Evolutionary conservation across 2,888 invertebrate species (phyloP).

Genomic region (Nebria salina): DNA sequence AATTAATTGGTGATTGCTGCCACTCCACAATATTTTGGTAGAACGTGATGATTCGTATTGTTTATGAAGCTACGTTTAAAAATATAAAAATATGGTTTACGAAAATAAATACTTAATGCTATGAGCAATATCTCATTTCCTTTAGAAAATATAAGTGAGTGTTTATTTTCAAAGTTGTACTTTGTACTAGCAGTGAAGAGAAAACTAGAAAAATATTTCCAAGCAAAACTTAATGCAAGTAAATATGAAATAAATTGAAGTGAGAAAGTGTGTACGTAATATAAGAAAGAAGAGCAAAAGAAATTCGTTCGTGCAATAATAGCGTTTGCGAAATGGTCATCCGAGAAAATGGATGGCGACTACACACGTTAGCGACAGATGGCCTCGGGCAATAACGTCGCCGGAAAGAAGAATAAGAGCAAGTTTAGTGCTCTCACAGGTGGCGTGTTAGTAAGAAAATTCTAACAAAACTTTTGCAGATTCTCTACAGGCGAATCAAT

Average conservation of each 20-base stretch:
- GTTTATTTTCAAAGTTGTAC: background rate
- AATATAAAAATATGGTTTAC: background rate
- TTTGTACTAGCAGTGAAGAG: background rate
- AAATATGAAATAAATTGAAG: constrained; percentile 16
- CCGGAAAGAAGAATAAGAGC: constrained; percentile 35
- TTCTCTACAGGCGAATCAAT: constrained; percentile 45
- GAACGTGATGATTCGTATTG: background rate
- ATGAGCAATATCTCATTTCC: background rate
- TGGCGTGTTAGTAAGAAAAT: constrained; percentile 34
- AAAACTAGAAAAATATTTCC: constrained; percentile 1
- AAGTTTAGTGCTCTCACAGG: constrained; percentile 46
- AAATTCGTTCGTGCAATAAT: constrained; percentile 11
- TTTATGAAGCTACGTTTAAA: background rate
- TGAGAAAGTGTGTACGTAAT: constrained; percentile 13
- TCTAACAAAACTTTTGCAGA: constrained; percentile 41
- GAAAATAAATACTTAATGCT: background rate
- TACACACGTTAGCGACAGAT: constrained; percentile 45
- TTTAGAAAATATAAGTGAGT: constrained; percentile 3
- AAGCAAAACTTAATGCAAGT: constrained; percentile 11
- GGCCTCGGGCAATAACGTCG: constrained; percentile 37
- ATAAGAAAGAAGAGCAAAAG: constrained; percentile 15
- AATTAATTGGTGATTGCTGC: too few relatives aligned
- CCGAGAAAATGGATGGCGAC: constrained; percentile 29
- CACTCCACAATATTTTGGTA: background rate
- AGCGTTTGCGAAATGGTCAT: constrained; percentile 18